A percentile compares a stretch with the other conserved stretches of the same genome.
Conservation (phyloP, 2,797 vertebrate genomes). For the Falco rusticolus region DNA sequence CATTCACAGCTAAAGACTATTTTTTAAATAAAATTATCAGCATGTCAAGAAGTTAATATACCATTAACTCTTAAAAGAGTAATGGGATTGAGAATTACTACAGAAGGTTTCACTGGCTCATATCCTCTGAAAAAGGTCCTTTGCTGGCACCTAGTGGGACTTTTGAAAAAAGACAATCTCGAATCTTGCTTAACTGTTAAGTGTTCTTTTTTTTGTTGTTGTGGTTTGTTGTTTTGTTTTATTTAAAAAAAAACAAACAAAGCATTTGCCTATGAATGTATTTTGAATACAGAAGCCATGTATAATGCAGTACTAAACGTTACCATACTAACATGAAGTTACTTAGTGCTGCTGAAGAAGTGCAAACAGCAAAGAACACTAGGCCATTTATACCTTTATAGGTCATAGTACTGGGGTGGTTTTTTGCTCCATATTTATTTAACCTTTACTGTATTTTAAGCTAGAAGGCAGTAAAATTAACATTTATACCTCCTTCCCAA, state of each 20-base stretch:
- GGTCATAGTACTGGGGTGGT: conserved; percentile 49
- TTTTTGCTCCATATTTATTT: conserved; percentile 74
- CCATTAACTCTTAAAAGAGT: neutral
- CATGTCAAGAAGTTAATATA: neutral
- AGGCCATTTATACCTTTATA: conserved; percentile 68
- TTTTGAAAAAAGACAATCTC: neutral
- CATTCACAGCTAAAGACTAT: neutral
- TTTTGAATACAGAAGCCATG: neutral
- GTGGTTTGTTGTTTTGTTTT: neutral
- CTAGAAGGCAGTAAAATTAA: conserved; percentile 73
- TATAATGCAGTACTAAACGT: neutral
- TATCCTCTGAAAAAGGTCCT: neutral
- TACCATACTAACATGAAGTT: conserved; percentile 21
- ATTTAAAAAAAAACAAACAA: neutral
- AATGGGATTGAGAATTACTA: neutral
- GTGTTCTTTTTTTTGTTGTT: neutral
- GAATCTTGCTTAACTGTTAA: neutral
- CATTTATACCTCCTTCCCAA: conserved; percentile 68
- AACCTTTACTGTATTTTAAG: conserved; percentile 78
- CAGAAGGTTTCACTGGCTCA: neutral
- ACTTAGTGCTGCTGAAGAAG: conserved; percentile 59
- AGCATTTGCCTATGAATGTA: neutral
- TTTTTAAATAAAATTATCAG: neutral
- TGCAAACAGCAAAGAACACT: conserved; percentile 70
- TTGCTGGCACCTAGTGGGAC: conserved; percentile 77